These are phyloP conservation scores for Phasianus colchicus DNA, from an alignment of 2,113 vertebrate genomes.

Conservation along the genomic window DNA sequence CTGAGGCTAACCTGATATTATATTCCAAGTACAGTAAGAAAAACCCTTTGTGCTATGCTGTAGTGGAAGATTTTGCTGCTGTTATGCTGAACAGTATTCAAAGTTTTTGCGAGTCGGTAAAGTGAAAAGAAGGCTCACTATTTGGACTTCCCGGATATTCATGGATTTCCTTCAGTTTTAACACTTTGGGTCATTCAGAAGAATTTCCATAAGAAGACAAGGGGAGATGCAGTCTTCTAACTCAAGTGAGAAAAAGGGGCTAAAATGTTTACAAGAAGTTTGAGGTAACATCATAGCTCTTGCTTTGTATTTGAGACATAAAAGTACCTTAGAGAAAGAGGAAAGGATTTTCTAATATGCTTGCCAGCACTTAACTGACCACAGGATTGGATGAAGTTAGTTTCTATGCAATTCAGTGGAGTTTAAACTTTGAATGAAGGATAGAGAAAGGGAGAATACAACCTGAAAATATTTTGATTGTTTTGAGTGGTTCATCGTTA, in stretches of 20 bases:
- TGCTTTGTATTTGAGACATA: not conserved
- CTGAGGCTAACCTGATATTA: not conserved
- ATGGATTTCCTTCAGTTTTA: not conserved
- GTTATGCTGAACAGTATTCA: not conserved
- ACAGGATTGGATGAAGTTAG: not conserved
- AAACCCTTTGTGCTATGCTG: not conserved
- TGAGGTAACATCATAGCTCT: not conserved
- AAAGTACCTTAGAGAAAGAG: not conserved
- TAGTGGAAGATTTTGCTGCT: not conserved
- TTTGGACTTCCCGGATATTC: not conserved
- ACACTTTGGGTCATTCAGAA: not conserved
- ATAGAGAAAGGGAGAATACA: not conserved
- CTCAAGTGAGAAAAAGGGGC: not conserved
- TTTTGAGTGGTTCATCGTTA: conserved; percentile 14
- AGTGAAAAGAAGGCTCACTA: not conserved
- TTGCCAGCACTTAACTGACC: not conserved
- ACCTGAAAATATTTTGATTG: not conserved
- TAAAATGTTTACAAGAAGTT: not conserved
- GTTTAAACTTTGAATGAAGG: not conserved
- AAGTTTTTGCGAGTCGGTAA: not conserved
- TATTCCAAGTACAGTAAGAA: not conserved
- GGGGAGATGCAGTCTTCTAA: not conserved
- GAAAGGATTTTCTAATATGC: not conserved
- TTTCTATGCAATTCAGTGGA: not conserved
- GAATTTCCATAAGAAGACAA: not conserved